Evolutionary conservation across 2,113 vertebrate species (phyloP).

Genomic region (Rhinopomastus cyanomelas): DNA sequence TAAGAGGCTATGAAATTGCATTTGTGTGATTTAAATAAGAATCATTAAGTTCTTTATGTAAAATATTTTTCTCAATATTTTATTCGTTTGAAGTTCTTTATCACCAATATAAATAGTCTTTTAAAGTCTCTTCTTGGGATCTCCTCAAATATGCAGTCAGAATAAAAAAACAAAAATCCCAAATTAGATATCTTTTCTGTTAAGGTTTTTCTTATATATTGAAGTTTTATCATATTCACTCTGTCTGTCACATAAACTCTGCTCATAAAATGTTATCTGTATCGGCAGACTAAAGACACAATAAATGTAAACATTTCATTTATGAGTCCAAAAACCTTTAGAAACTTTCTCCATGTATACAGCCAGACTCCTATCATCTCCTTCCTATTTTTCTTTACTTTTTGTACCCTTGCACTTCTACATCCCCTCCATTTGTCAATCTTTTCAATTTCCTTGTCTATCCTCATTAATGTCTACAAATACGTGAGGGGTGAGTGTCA

Average conservation of each 20-base stretch:
- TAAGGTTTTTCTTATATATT: background rate
- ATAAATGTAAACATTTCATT: background rate
- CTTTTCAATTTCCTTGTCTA: background rate
- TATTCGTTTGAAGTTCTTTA: background rate
- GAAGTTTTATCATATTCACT: background rate
- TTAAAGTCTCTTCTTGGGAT: background rate
- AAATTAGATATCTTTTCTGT: background rate
- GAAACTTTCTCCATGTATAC: background rate
- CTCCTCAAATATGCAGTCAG: background rate
- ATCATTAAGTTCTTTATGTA: background rate
- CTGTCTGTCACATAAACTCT: constrained; percentile 1
- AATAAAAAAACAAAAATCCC: background rate
- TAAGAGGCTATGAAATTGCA: background rate
- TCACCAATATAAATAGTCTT: background rate
- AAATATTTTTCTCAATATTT: background rate
- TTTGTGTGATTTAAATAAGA: background rate
- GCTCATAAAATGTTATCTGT: background rate
- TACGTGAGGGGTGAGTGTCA: too few relatives aligned
- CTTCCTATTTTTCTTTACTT: background rate
- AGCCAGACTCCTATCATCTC: background rate
- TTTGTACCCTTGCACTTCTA: background rate
- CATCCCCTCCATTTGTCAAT: background rate
- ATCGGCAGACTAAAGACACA: background rate
- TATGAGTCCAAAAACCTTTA: background rate
- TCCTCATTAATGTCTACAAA: too few relatives aligned